phyloP scores from a whole-genome alignment of 2,113 vertebrate species.

The Apteryx mantelli region DNA sequence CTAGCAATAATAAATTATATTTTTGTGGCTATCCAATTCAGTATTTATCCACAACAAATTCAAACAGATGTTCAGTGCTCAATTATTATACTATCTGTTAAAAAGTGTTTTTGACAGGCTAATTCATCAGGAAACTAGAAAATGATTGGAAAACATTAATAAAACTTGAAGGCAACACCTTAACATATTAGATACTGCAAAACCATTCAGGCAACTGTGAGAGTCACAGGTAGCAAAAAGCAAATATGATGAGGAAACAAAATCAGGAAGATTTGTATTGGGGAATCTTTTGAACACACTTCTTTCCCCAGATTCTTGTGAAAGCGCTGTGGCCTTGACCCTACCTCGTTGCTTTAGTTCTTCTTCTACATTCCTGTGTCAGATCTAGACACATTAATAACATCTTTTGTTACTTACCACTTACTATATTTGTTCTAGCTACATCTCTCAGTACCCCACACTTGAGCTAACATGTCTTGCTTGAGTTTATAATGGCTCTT shows the following conservation, averaged over 20 bases:
- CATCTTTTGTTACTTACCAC: conserved; percentile 30
- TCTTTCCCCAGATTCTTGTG: conserved; percentile 27
- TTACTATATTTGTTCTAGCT: conserved; percentile 41
- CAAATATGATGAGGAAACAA: background rate
- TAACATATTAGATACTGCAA: background rate
- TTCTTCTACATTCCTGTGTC: background rate
- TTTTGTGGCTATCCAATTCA: conserved; percentile 1
- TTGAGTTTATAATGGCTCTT: conserved; percentile 3
- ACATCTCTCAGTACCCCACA: background rate
- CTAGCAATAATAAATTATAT: background rate
- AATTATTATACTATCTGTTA: conserved; percentile 34
- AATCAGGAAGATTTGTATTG: background rate
- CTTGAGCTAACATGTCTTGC: background rate
- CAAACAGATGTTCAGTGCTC: conserved; percentile 25
- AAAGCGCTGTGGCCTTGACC: conserved; percentile 32
- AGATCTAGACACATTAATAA: conserved; percentile 7
- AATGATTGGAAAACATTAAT: conserved; percentile 54
- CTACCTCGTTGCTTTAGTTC: background rate
- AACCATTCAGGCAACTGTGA: background rate
- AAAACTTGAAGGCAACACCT: conserved; percentile 47
- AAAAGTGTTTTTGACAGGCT: conserved; percentile 47
- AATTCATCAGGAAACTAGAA: conserved; percentile 42
- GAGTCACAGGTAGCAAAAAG: conserved; percentile 14
- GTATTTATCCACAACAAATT: conserved; percentile 8
- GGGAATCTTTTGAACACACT: conserved; percentile 13